These are phyloP conservation scores for Eclectus roratus DNA, from an alignment of 2,113 vertebrate genomes.

Conservation along the genomic window DNA sequence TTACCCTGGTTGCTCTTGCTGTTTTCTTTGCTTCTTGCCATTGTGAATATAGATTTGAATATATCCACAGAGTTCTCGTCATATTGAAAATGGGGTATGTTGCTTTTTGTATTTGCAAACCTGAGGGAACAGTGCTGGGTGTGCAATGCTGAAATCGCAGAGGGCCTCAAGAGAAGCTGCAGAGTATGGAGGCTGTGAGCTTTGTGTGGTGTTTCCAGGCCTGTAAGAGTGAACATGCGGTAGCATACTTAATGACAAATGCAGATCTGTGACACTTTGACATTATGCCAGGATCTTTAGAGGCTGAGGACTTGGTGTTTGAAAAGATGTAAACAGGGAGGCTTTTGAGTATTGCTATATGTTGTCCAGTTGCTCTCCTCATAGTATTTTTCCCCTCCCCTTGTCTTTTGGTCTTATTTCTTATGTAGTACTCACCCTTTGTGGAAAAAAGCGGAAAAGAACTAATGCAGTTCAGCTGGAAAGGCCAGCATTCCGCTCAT, in stretches of 20 bases:
- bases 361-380: background rate
- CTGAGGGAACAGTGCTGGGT: background rate
- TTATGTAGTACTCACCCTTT: background rate
- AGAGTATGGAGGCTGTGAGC: background rate
- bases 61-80: background rate
- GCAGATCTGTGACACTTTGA: background rate
- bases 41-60: background rate
- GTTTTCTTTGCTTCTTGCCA: background rate
- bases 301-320: background rate
- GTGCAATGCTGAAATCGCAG: accelerated
- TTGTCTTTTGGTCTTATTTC: background rate
- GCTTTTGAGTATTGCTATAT: background rate
- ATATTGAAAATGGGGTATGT: too few relatives aligned
- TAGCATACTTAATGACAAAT: background rate
- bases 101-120: background rate
- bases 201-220: background rate
- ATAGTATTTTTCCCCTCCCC: background rate
- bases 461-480: background rate
- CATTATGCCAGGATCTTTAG: background rate
- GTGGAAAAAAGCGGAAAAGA: background rate
- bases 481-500: background rate
- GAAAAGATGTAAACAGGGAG: background rate
- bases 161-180: background rate
- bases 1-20: background rate
- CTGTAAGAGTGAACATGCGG: background rate